Evolutionary conservation across 2,113 vertebrate genomes (phyloP).

Genomic region (Passer montanus): DNA sequence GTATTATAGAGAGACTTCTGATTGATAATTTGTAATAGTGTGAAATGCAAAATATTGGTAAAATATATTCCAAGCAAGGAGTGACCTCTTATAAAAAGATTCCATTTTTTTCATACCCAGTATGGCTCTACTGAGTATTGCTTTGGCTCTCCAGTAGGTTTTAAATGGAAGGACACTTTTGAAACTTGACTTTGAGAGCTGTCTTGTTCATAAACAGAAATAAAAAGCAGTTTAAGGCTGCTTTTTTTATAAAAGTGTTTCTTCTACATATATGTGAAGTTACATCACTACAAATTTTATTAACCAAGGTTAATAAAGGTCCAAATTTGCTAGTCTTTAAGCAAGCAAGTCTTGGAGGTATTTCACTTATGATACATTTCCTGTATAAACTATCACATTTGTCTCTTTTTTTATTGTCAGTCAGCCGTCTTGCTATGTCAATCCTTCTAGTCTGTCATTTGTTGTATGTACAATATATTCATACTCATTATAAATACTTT

Average conservation of each 20-base stretch:
- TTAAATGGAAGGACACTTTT: not conserved
- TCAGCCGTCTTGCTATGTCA: not conserved
- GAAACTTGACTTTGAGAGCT: not conserved
- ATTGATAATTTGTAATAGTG: not conserved
- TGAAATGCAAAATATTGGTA: slow-evolving; percentile 45
- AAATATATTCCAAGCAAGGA: not conserved
- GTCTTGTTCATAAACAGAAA: not conserved
- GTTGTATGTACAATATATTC: not conserved
- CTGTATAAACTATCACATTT: not conserved
- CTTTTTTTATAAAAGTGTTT: not conserved
- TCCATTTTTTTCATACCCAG: not conserved
- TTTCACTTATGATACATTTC: not conserved
- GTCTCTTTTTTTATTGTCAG: not conserved
- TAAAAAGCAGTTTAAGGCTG: not conserved
- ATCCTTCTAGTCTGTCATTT: not conserved
- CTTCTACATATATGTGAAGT: not conserved
- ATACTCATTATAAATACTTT: not conserved
- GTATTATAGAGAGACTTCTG: not conserved
- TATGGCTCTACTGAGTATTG: not conserved
- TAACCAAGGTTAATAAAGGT: not conserved
- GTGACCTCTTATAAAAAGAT: not conserved
- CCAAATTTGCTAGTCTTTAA: not conserved
- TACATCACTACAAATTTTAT: not conserved
- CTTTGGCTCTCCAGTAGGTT: not conserved
- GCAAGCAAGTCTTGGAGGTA: not conserved